Conservation (phyloP, 2,888 invertebrate genomes). For the Orchesella flavescens region DNA sequence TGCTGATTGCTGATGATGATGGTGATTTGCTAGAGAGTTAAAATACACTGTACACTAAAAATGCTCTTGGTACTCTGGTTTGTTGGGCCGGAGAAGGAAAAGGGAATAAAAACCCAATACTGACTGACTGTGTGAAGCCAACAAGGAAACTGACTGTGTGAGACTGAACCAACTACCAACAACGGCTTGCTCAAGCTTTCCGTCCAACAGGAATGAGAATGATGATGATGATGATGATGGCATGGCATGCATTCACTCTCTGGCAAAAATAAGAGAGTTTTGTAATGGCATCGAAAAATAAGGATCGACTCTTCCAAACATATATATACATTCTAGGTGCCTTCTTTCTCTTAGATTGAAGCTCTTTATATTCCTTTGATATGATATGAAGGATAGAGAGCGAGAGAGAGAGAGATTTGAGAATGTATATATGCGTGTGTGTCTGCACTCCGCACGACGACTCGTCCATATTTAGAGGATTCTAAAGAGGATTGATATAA, state of each 20-base stretch:
- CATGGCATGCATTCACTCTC: constrained; percentile 13
- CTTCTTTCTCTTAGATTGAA: background rate
- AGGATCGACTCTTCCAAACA: constrained; percentile 54
- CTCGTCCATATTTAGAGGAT: too few relatives aligned
- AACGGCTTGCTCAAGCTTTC: constrained; percentile 33
- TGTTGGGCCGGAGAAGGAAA: constrained; percentile 50
- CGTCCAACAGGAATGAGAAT: constrained; percentile 4
- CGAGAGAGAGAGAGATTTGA: background rate
- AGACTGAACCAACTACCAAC: constrained; percentile 56
- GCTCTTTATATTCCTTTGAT: background rate
- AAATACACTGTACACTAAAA: constrained; percentile 19
- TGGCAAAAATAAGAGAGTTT: constrained; percentile 6
- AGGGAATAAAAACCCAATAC: constrained; percentile 42
- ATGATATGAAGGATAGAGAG: background rate
- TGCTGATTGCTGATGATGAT: constrained; percentile 35
- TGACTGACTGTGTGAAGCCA: constrained; percentile 54
- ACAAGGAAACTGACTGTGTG: constrained; percentile 60
- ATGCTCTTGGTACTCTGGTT: background rate
- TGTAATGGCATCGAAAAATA: constrained; percentile 35
- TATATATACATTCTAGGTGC: background rate
- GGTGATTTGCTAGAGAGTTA: constrained; percentile 10
- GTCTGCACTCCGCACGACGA: background rate
- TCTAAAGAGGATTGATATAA: too few relatives aligned
- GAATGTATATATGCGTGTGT: background rate
- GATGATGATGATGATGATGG: constrained; percentile 30